These are phyloP conservation scores for Antheraea pernyi DNA, from an alignment of 1,140 invertebrate species.

Conservation along the genomic window DNA sequence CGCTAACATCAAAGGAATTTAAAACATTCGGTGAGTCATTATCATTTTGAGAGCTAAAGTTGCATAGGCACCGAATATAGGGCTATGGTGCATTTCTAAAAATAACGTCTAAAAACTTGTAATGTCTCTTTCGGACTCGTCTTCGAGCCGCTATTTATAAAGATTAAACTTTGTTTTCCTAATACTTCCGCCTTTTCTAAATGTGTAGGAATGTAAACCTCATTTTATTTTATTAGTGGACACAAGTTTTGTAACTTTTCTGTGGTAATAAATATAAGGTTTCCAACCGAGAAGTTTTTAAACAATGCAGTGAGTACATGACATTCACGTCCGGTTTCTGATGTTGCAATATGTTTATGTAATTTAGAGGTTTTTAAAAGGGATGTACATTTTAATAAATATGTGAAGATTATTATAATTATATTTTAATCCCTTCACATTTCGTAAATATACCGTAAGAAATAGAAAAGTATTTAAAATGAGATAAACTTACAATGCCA, in stretches of 20 bases:
- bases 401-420: too few species aligned
- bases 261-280: background rate
- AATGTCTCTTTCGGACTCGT: conserved; percentile 23
- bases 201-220: conserved; percentile 23
- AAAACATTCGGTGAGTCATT: conserved; percentile 77
- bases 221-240: conserved; percentile 15
- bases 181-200: conserved; percentile 21
- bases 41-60: conserved; percentile 38
- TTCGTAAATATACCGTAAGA: too few species aligned
- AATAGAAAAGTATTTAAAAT: too few species aligned
- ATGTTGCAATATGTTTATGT: background rate
- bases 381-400: too few species aligned
- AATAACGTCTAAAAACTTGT: conserved; percentile 28
- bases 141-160: conserved; percentile 31
- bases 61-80: conserved; percentile 11
- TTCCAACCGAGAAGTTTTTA: background rate
- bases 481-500: too few species aligned
- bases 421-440: too few species aligned
- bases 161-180: conserved; percentile 23
- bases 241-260: conserved; percentile 6
- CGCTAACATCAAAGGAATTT: conserved; percentile 74
- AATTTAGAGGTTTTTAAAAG: background rate
- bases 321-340: background rate
- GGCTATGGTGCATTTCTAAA: conserved; percentile 22
- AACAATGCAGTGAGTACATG: background rate